Conservation (phyloP, 1,140 invertebrate species). For the Bursaphelenchus mucronatus region DNA sequence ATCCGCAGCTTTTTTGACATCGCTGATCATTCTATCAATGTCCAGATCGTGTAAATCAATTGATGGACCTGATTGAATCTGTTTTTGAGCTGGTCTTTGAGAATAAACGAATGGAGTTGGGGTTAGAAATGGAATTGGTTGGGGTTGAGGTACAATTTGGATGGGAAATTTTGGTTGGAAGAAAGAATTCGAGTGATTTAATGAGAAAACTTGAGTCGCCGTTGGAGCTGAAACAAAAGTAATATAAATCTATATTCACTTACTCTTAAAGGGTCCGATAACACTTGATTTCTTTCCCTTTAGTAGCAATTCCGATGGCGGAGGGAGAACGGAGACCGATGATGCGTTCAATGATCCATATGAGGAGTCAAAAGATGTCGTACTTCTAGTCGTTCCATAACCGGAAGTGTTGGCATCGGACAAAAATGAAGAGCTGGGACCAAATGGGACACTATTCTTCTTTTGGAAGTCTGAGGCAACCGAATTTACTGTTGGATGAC, state of each 20-base stretch:
- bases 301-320: slow-evolving; percentile 34
- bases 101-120: slow-evolving; percentile 16
- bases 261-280: slow-evolving; percentile 8
- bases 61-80: background rate
- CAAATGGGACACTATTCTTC: slow-evolving; percentile 17
- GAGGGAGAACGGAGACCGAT: slow-evolving; percentile 29
- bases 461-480: background rate
- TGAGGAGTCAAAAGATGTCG: slow-evolving; percentile 9
- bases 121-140: background rate
- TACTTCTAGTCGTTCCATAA: background rate
- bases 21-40: slow-evolving; percentile 30
- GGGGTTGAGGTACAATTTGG: slow-evolving; percentile 15
- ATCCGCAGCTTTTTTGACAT: slow-evolving; percentile 24
- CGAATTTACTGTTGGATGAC: background rate
- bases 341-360: background rate
- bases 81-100: background rate
- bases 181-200: background rate
- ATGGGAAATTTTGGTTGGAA: background rate
- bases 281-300: slow-evolving; percentile 17
- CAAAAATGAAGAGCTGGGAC: slow-evolving; percentile 11
- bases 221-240: slow-evolving; percentile 20
- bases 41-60: slow-evolving; percentile 36
- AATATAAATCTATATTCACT: slow-evolving; percentile 34
- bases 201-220: background rate
- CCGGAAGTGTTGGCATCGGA: background rate